These are phyloP conservation scores for Temnothorax ravouxi DNA, from an alignment of 2,888 invertebrate genomes.

Conservation along the genomic window DNA sequence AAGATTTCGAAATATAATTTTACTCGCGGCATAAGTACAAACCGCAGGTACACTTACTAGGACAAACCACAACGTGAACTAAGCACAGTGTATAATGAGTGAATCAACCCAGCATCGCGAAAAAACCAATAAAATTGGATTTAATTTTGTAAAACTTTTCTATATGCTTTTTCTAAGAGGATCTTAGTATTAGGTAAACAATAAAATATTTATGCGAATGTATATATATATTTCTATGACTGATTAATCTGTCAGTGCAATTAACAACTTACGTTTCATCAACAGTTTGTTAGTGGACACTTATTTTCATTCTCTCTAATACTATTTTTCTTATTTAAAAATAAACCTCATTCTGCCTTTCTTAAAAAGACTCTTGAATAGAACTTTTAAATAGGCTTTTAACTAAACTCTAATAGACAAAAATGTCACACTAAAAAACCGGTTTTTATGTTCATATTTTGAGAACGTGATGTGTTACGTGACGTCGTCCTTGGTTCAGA, in stretches of 20 bases:
- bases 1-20: background rate
- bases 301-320: background rate
- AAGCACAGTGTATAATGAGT: no score
- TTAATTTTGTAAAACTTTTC: no score
- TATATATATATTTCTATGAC: background rate
- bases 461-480: background rate
- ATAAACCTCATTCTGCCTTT: background rate
- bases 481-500: background rate
- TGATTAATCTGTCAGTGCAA: background rate
- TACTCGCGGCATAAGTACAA: background rate
- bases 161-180: no score
- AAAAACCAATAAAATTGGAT: no score
- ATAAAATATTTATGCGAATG: no score
- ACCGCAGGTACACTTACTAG: background rate
- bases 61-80: background rate
- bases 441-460: slow-evolving; percentile 1
- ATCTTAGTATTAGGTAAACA: no score
- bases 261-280: background rate
- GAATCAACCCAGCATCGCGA: no score
- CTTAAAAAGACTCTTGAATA: background rate
- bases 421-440: background rate
- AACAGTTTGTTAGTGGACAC: background rate
- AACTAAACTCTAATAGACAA: background rate
- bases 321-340: background rate
- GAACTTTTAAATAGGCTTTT: background rate